Base-by-base conservation (phyloP, 1,140 invertebrate species). In the Brachionus manjavacas region DNA sequence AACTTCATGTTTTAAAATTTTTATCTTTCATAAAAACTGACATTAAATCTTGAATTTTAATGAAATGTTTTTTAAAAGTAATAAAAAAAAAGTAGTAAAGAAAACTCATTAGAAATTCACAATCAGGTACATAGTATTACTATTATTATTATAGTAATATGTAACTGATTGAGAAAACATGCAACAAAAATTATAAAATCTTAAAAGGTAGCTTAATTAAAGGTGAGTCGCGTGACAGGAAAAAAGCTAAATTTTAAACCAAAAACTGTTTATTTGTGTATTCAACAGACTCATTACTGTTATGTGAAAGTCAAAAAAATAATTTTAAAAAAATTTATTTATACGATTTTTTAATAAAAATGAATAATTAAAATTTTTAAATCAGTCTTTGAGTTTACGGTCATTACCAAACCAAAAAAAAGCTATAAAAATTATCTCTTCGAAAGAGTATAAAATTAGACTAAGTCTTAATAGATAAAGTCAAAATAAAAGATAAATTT, bases 21-120 rank as follows among this genome's bases (percentile, higher is more conserved):
- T 68, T 68, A 68, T 68, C 35, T 72, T 41, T 41, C 39, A 72
- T 41, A 72, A 72, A 72, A 72, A 72, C 31, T 68, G 20, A 68
- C 20, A 68, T 68, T 68, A 68, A 60, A 20, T n/a, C 43, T 46
- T 11, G 11, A 46, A 20, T 60, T 55, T 60, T 60, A 60, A 60
- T 60, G 20, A 60, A 60, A 8, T 60, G 4, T 23, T 52, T 52
- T 49, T 52, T 52, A 52, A 16, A 46, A 60, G 52, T 60, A 60
- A 60, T 60, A 60, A 60, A 60, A 60, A n/a, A 60, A 60, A 60
- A 23, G 46, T 52, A 60, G 52, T 23, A 60, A 60, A 60, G 20
- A 60, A 35, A 60, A 60, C 52, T 60, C 52, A 60, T 60, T 60
- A 60, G 20, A 20, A 60, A 60, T 60, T 60, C 52, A 23, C 52